Evolutionary conservation across 1,140 invertebrate species (phyloP).

Genomic region (Hypothenemus hampei): DNA sequence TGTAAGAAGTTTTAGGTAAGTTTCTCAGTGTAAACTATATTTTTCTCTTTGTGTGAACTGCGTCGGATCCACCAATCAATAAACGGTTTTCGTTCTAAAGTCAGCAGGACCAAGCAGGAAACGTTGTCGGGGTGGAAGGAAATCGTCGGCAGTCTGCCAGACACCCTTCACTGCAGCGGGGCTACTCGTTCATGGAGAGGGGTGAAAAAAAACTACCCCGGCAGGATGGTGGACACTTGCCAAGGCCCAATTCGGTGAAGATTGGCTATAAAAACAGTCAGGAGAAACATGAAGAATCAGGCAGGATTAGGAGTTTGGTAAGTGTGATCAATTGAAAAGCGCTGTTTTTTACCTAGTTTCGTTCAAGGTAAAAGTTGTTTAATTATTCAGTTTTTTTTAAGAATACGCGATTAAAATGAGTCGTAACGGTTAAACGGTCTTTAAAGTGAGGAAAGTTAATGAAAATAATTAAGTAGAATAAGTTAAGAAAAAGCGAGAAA

Average conservation of each 20-base stretch:
- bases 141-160: slow-evolving; percentile 26
- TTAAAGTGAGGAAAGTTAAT: no score
- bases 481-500: no score
- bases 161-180: slow-evolving; percentile 36
- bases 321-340: no score
- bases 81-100: slow-evolving; percentile 12
- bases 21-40: background rate
- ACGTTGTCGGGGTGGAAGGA: slow-evolving; percentile 26
- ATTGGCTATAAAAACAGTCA: slow-evolving; percentile 13
- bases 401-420: no score
- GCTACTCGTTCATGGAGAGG: slow-evolving; percentile 41
- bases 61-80: background rate
- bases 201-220: slow-evolving; percentile 24
- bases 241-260: slow-evolving; percentile 27
- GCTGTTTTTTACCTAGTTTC: no score
- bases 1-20: slow-evolving; percentile 1
- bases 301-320: slow-evolving; percentile 36
- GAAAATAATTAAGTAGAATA: no score
- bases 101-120: slow-evolving; percentile 12
- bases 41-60: background rate
- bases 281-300: slow-evolving; percentile 7
- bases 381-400: no score
- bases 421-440: no score
- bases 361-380: no score
- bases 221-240: slow-evolving; percentile 19